Evolutionary conservation across 2,888 invertebrate genomes (phyloP).

Genomic region (Drosophila longiperda): DNA sequence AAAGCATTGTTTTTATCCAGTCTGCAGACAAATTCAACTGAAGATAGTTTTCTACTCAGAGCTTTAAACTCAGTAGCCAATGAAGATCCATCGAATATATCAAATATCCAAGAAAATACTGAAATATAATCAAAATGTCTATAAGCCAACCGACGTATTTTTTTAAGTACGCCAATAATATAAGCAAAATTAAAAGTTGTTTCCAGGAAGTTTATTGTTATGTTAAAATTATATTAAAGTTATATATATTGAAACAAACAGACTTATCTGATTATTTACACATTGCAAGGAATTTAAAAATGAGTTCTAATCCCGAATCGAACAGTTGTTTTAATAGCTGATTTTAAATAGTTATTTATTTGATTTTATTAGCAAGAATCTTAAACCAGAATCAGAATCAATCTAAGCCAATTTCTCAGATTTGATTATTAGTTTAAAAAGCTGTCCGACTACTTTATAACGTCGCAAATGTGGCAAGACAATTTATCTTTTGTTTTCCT

Average conservation of each 20-base stretch:
- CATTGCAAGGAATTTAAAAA: not conserved
- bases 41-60: not conserved
- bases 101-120: not conserved
- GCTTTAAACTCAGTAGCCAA: not conserved
- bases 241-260: not conserved
- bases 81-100: not conserved
- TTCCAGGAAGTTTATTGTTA: not conserved
- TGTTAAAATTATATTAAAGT: not conserved
- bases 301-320: not conserved
- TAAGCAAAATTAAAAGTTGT: not conserved
- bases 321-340: not conserved
- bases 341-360: not conserved
- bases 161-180: not conserved
- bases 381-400: not conserved
- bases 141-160: not conserved
- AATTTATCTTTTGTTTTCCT: slow-evolving; percentile 36
- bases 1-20: not conserved
- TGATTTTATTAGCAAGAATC: not conserved
- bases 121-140: not conserved
- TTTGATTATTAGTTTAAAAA: slow-evolving; percentile 23
- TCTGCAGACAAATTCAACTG: not conserved
- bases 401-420: not conserved
- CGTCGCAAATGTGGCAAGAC: slow-evolving; percentile 4
- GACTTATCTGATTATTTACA: not conserved
- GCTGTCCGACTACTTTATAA: slow-evolving; percentile 4